Base-by-base conservation (phyloP, 1,140 invertebrate genomes). In the Diachasmimorpha longicaudata region DNA sequence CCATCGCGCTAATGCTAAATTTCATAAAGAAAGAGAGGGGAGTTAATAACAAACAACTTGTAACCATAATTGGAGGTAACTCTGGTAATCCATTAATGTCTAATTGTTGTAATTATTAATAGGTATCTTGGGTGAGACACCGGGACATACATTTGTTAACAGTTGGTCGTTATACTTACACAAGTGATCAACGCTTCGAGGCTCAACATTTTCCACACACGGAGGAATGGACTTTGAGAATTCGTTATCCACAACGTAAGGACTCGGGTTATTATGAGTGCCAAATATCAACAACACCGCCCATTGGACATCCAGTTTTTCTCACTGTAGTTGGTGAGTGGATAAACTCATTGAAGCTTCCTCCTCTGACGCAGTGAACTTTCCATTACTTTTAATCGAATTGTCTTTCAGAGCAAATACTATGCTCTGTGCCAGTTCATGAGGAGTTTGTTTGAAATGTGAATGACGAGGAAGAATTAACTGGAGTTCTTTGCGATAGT, bases 231-330 rank as follows among this genome's bases (percentile, higher is more conserved):
- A 85, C 85, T 81, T 78, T 93, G 87, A 85, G 90, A 89, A 91
- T 94, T 88, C 90, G 92, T 79, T 93, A 92, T 83, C 92, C 92
- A 31, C 92, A 93, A 84, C 85, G 90, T 6, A 90, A 91, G 67
- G 93, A 95, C 85, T 92, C 92, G 16, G 94, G 94, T 16, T 90
- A 93, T 75, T 95, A 95, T 84, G 94, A 95, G 88, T 95, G 94
- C 84, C 94, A 95, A 88, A 93, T 95, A 82, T 93, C 92, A 76
- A 95, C 94, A n/a, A 94, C 93, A 16, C 94, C 93, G 44, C 93
- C 93, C 39, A 92, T 93, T 52, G 93, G 93, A 58, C 92, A 93
- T 81, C 92, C 92, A 25, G 90, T 94, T 69, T 91, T 91, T 78
- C 90, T 95, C 39, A 92, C 91, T 76, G 93, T 95, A 78, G 93